A percentile compares a stretch with the other conserved stretches of the same genome.
These are phyloP conservation scores for Lindbergichthys nudifrons DNA, from an alignment of 2,797 vertebrate genomes.

Conservation along the genomic window DNA sequence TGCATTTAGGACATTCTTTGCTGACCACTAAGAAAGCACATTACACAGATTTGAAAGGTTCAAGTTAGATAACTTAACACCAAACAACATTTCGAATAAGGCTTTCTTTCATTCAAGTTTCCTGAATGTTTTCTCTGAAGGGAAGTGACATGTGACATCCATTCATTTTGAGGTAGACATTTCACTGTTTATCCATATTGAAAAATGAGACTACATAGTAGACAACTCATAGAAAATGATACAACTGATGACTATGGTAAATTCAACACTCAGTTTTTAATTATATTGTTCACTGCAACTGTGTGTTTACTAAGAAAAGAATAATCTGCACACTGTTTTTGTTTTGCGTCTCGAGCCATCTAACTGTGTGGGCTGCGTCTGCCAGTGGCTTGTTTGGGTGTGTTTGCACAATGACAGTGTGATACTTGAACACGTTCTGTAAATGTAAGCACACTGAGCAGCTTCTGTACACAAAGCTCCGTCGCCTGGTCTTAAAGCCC, in stretches of 20 bases:
- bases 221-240: neutral
- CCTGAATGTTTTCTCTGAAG: neutral
- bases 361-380: constrained; percentile 35
- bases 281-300: constrained; percentile 21
- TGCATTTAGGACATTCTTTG: constrained; percentile 7
- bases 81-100: neutral
- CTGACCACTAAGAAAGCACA: constrained; percentile 2
- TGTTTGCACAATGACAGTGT: constrained; percentile 66
- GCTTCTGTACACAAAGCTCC: constrained; percentile 70
- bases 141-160: neutral
- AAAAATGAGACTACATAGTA: neutral
- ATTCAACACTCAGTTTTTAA: neutral
- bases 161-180: too few relatives aligned
- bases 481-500: constrained; percentile 44
- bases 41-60: neutral
- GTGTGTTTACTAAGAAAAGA: neutral
- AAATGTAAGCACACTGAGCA: constrained; percentile 66
- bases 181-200: neutral
- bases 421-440: constrained; percentile 61
- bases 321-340: constrained; percentile 22
- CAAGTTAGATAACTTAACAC: neutral
- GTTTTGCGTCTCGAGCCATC: constrained; percentile 29
- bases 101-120: neutral
- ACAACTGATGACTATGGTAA: neutral
- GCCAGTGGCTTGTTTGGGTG: constrained; percentile 55